A percentile compares a stretch with the other conserved stretches of the same genome.
These are phyloP conservation scores for Andrena cerasifolii DNA, from an alignment of 1,140 invertebrate species.

Conservation along the genomic window DNA sequence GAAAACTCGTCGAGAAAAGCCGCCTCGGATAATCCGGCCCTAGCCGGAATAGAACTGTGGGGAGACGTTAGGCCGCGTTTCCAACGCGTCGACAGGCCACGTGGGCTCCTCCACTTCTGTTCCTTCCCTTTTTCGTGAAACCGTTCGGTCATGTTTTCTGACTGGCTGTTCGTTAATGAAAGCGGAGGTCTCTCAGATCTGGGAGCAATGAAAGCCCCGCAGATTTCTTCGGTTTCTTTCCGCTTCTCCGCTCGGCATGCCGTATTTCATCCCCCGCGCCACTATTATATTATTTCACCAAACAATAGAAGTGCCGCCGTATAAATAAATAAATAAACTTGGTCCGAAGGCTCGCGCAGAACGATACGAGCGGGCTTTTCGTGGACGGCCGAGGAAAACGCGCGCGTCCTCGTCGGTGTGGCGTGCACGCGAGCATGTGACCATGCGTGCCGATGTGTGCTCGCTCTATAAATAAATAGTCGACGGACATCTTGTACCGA, in stretches of 20 bases:
- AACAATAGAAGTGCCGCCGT: too few relatives aligned
- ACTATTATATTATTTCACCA: too few relatives aligned
- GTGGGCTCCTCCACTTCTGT: too few relatives aligned
- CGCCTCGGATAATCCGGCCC: slow-evolving; percentile 18
- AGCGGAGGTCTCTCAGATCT: too few relatives aligned
- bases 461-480: slow-evolving; percentile 77
- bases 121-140: too few relatives aligned
- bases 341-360: background rate
- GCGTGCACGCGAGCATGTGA: slow-evolving; percentile 60
- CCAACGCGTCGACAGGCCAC: too few relatives aligned
- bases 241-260: too few relatives aligned
- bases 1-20: slow-evolving; percentile 21
- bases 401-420: slow-evolving; percentile 30
- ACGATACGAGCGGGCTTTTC: background rate
- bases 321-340: too few relatives aligned
- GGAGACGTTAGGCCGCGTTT: slow-evolving; percentile 25
- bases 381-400: slow-evolving; percentile 5
- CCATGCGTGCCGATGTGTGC: slow-evolving; percentile 66
- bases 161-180: too few relatives aligned
- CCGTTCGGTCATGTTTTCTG: background rate
- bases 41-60: slow-evolving; percentile 14
- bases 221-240: too few relatives aligned
- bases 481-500: slow-evolving; percentile 73
- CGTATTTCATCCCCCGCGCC: too few relatives aligned
- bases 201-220: too few relatives aligned